Conservation (phyloP, 1,140 invertebrate genomes). For the Acromyrmex echinatior region DNA sequence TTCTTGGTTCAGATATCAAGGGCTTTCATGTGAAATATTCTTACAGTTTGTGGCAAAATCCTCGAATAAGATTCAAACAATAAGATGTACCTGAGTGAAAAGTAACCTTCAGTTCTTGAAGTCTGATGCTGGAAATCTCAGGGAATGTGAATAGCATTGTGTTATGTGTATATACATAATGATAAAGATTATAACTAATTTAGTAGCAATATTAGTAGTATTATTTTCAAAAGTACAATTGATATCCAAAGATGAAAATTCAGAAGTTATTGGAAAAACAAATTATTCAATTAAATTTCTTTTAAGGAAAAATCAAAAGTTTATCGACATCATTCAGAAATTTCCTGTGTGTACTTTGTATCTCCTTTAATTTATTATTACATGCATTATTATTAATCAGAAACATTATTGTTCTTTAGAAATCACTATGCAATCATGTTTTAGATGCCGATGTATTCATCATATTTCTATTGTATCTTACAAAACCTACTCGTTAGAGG, state of each 20-base stretch:
- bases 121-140: not conserved
- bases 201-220: not conserved
- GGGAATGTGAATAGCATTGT: not conserved
- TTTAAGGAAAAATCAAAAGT: slow-evolving; percentile 4
- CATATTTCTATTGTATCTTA: not conserved
- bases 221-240: not conserved
- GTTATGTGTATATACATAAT: not conserved
- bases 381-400: not conserved
- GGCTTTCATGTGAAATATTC: not conserved
- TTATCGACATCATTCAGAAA: not conserved
- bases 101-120: slow-evolving; percentile 21
- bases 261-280: not conserved
- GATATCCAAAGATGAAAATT: not conserved
- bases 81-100: slow-evolving; percentile 44
- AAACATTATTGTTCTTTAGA: not conserved
- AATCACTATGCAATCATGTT: not conserved
- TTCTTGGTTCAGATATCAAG: slow-evolving; percentile 6
- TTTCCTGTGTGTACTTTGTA: not conserved
- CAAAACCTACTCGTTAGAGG: not conserved
- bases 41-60: slow-evolving; percentile 12
- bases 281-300: slow-evolving; percentile 6
- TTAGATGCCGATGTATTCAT: not conserved
- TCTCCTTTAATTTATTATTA: slow-evolving; percentile 28
- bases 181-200: slow-evolving; percentile 4
- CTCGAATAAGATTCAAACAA: slow-evolving; percentile 36